Evolutionary conservation across 2,888 invertebrate genomes (phyloP).

Genomic region (Deilephila elpenor): DNA sequence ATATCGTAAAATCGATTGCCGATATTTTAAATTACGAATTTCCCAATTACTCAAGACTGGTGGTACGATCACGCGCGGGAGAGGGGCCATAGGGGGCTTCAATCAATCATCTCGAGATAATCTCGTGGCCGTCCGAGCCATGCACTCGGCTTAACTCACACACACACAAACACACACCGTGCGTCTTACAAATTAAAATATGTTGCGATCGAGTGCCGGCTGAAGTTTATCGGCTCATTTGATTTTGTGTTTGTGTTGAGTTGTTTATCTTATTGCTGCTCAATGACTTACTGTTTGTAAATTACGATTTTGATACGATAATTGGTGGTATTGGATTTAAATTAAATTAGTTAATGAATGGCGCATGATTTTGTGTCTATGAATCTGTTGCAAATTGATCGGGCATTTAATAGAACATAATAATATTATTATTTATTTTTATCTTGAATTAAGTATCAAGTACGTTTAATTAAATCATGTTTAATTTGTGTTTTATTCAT

Average conservation of each 20-base stretch:
- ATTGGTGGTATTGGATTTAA: no score
- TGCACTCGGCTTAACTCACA: conserved; percentile 79
- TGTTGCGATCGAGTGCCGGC: neutral
- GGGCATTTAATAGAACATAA: no score
- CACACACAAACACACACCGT: conserved; percentile 44
- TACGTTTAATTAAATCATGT: neutral
- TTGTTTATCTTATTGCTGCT: no score
- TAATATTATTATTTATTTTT: no score
- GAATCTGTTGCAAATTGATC: no score
- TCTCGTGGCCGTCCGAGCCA: conserved; percentile 85
- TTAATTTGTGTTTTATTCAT: no score
- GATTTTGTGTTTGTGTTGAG: neutral
- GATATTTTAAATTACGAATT: conserved; percentile 15
- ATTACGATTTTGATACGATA: no score
- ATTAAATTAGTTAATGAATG: no score
- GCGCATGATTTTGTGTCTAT: no score
- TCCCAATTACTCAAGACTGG: conserved; percentile 23
- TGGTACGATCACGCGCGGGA: conserved; percentile 15
- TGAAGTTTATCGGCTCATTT: neutral
- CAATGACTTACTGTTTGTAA: no score
- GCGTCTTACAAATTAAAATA: conserved; percentile 25
- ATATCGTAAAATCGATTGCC: neutral
- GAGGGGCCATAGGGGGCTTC: conserved; percentile 48
- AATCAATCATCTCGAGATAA: conserved; percentile 88
- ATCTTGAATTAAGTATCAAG: no score